Percentiles rank a stretch among this genome's conserved stretches.
phyloP scores from a whole-genome alignment of 2,113 vertebrate species.

The Caretta caretta region DNA sequence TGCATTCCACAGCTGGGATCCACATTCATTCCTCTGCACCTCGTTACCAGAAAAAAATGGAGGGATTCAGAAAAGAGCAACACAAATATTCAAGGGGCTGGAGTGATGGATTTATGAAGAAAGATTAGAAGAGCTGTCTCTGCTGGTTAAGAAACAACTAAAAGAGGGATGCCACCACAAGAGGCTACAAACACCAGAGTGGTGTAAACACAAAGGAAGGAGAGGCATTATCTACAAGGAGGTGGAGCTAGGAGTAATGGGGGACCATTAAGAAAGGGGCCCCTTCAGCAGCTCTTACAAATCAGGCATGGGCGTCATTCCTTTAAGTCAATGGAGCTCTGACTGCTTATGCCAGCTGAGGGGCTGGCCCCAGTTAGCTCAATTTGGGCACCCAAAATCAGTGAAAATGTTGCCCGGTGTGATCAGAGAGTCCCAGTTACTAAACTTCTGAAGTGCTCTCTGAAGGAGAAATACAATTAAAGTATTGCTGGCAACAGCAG shows the following conservation, averaged over 20 bases:
- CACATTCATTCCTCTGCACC: neutral
- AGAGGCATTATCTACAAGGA: neutral
- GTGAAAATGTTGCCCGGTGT: neutral
- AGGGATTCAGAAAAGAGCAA: neutral
- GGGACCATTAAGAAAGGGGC: neutral
- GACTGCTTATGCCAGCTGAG: neutral
- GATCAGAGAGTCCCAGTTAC: accelerated
- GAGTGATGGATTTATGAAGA: neutral
- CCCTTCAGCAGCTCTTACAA: neutral
- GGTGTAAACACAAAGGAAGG: neutral
- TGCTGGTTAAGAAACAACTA: neutral
- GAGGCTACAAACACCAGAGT: neutral
- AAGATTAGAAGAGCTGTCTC: neutral
- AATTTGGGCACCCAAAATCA: neutral
- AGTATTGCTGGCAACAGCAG: neutral
- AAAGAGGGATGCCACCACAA: neutral
- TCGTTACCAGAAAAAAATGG: neutral
- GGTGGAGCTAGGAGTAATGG: neutral
- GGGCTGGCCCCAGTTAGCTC: accelerated
- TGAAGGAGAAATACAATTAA: neutral
- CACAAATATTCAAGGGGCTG: neutral
- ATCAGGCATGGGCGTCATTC: neutral
- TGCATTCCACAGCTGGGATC: neutral
- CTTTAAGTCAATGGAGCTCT: neutral
- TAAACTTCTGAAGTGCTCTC: neutral